phyloP scores from a whole-genome alignment of 2,113 vertebrate species.

The Cryptomyrus ogoouensis region DNA sequence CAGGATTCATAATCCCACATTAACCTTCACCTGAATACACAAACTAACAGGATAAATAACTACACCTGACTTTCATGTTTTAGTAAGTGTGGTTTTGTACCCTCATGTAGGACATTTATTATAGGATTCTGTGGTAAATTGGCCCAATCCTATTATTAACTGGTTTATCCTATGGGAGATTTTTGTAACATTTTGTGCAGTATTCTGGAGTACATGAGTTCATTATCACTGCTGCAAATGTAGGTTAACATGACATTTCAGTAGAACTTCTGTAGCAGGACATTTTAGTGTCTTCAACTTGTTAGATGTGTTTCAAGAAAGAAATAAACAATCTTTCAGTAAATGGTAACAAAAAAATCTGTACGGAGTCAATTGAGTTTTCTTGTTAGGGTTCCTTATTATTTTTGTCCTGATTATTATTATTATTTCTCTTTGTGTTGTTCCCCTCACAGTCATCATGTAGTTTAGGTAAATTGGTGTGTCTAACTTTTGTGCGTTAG shows the following conservation, averaged over 20 bases:
- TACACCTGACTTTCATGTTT: not conserved
- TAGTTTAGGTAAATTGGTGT: not conserved
- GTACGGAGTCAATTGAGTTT: not conserved
- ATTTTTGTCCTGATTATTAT: not conserved
- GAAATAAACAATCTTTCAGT: not conserved
- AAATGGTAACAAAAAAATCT: not conserved
- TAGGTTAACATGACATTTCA: conserved; percentile 11
- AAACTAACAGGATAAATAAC: not conserved
- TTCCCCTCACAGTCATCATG: not conserved
- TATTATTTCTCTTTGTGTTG: not conserved
- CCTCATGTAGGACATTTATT: conserved; percentile 18
- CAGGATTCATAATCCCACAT: not conserved
- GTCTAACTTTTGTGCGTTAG: not conserved
- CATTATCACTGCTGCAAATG: conserved; percentile 10
- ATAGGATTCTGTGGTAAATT: conserved; percentile 10
- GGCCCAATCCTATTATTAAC: conserved; percentile 12
- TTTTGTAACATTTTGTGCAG: conserved; percentile 20
- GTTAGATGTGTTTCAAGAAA: not conserved
- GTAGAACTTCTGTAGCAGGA: not conserved
- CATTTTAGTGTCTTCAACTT: not conserved
- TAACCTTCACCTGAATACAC: not conserved
- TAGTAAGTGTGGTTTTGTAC: not conserved
- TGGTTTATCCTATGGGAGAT: not conserved
- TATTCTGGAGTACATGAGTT: not conserved
- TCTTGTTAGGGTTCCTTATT: not conserved